Evolutionary conservation across 2,113 vertebrate species (phyloP).

Genomic region (Phocoena sinus): DNA sequence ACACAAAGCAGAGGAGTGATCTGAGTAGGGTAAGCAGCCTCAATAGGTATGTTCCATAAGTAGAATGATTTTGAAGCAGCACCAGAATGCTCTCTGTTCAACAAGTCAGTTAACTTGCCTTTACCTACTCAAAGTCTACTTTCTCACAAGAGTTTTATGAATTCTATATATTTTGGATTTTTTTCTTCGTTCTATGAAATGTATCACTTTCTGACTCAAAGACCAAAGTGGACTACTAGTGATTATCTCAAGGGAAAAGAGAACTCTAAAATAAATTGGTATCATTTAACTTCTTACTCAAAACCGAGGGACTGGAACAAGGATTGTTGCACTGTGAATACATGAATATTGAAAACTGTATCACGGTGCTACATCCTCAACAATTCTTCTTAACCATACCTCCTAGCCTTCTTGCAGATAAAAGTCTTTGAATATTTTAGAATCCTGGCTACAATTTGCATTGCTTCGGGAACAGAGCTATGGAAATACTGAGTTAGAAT

Average conservation of each 20-base stretch:
- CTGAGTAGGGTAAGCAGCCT: neutral
- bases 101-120: neutral
- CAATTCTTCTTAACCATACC: neutral
- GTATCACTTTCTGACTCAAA: neutral
- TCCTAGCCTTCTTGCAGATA: neutral
- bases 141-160: neutral
- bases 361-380: neutral
- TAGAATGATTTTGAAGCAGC: neutral
- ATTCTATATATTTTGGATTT: neutral
- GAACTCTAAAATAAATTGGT: neutral
- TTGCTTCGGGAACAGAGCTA: neutral
- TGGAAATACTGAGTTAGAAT: slow-evolving; percentile 1
- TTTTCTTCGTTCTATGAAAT: neutral
- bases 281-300: neutral
- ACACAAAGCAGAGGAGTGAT: neutral
- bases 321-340: neutral
- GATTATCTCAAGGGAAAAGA: neutral
- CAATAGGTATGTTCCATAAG: neutral
- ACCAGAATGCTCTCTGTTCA: neutral
- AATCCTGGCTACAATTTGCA: neutral
- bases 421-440: neutral
- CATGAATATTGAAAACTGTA: neutral
- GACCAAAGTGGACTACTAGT: neutral
- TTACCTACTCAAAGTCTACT: neutral
- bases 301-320: neutral